These are phyloP conservation scores for Malurus elegans DNA, from an alignment of 2,113 vertebrate species.

Conservation along the genomic window DNA sequence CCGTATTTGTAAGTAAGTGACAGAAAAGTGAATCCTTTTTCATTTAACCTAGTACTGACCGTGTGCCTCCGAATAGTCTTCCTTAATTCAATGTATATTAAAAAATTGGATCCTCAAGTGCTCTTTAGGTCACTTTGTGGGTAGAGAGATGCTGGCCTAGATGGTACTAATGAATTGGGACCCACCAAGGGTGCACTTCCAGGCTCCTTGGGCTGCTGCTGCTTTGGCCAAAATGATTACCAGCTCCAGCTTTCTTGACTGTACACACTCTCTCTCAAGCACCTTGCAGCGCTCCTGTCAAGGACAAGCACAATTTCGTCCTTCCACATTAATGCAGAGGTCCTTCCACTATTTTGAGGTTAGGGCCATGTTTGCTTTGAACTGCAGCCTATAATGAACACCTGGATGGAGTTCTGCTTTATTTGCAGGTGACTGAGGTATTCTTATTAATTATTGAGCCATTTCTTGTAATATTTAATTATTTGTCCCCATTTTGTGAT, in stretches of 20 bases:
- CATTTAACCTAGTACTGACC: neutral
- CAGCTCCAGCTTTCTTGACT: neutral
- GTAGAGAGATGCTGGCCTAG: neutral
- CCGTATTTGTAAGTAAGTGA: constrained; percentile 14
- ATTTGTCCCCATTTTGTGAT: constrained; percentile 57
- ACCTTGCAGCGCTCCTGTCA: constrained; percentile 22
- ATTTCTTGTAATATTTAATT: constrained; percentile 54
- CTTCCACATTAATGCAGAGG: neutral
- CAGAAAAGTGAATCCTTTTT: neutral
- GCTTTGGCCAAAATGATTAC: neutral
- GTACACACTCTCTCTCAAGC: neutral
- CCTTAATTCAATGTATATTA: neutral
- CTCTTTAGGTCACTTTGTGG: neutral
- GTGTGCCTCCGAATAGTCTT: neutral
- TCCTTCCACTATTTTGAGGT: constrained; percentile 30
- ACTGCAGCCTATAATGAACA: neutral
- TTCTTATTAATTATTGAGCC: constrained; percentile 40
- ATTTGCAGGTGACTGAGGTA: neutral
- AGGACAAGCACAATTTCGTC: neutral
- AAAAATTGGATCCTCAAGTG: neutral
- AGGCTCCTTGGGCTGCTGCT: neutral
- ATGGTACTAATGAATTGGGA: neutral
- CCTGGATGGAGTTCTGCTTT: neutral
- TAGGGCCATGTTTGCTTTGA: neutral
- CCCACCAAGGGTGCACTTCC: neutral